Base-by-base conservation (phyloP, 2,888 invertebrate genomes). In the Tetrapedia diversipes region DNA sequence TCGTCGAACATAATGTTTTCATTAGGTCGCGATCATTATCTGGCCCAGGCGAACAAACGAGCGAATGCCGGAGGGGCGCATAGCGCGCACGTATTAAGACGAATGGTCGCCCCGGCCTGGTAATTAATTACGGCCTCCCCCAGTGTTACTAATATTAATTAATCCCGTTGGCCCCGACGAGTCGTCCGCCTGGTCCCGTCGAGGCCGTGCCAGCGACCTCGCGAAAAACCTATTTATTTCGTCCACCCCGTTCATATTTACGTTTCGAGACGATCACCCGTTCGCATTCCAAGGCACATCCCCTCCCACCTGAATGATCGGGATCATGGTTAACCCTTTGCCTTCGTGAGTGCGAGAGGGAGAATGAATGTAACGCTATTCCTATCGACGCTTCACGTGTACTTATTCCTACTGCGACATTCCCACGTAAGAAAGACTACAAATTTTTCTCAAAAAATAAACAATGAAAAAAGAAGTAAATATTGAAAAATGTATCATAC, bases 81-180 rank as follows among this genome's bases (percentile, higher is more conserved):
- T 83, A 84, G 80, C 79, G 79, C 75, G 75, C 80, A 66, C 74
- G 77, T 77, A 88, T 85, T 81, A 88, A 87, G 87, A 88, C 84
- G 85, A 86, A 89, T 86, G 86, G 82, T 77, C 78, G 76, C 60
- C 72, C 81, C 77, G 79, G 67, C 41, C 61, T 61, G 68, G 82
- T 84, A 84, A 89, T 89, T 88, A 89, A 89, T 88, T 86, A 86
- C 73, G 81, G 80, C 80, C 83, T 85, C 83, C 78, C 84, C 81
- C 84, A 83, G 85, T 87, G 89, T 86, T 87, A 87, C 86, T 86
- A 85, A 87, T 87, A 87, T 88, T 89, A 89, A 90, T 89, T 86
- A 88, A 89, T 88, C 80, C 84, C 67, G 68, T 68, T 75, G 66
- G 68, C 51, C 57, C 59, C 53, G 65, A 43, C 64, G 47, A 37